Conservation (phyloP, 1,140 invertebrate species). For the Dryas iulia region DNA sequence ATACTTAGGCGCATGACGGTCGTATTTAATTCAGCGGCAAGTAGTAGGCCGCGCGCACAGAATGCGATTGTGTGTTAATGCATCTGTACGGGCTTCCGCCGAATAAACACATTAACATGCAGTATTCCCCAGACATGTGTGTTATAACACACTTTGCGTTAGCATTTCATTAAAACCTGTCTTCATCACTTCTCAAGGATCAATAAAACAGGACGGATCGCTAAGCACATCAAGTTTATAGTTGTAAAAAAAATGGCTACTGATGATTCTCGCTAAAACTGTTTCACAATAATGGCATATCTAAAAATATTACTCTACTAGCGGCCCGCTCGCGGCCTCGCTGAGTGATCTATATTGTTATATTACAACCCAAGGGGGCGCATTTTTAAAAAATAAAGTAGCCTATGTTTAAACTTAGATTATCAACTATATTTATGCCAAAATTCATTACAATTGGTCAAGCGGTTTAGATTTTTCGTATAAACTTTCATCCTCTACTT, state of each 20-base stretch:
- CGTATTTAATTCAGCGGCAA: conserved; percentile 3
- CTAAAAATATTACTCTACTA: not conserved
- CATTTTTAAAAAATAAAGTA: too few relatives aligned
- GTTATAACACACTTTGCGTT: not conserved
- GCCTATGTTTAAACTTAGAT: too few relatives aligned
- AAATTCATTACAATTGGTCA: too few relatives aligned
- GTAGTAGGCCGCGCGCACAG: conserved; percentile 6
- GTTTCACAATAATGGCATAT: not conserved
- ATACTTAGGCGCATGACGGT: not conserved
- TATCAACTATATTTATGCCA: too few relatives aligned
- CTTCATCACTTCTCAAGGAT: not conserved
- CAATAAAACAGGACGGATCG: not conserved
- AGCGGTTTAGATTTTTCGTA: too few relatives aligned
- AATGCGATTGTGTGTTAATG: conserved; percentile 46
- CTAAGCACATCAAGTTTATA: not conserved
- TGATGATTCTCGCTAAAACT: too few relatives aligned
- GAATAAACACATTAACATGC: not conserved
- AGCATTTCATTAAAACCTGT: not conserved
- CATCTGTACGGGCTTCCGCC: conserved; percentile 23
- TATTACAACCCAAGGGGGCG: too few relatives aligned
- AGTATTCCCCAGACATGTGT: not conserved
- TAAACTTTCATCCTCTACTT: too few relatives aligned
- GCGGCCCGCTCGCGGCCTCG: too few relatives aligned
- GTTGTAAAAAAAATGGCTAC: too few relatives aligned
- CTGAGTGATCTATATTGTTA: too few relatives aligned